These are phyloP conservation scores for Lysandra bellargus DNA, from an alignment of 2,888 invertebrate genomes.

Conservation along the genomic window DNA sequence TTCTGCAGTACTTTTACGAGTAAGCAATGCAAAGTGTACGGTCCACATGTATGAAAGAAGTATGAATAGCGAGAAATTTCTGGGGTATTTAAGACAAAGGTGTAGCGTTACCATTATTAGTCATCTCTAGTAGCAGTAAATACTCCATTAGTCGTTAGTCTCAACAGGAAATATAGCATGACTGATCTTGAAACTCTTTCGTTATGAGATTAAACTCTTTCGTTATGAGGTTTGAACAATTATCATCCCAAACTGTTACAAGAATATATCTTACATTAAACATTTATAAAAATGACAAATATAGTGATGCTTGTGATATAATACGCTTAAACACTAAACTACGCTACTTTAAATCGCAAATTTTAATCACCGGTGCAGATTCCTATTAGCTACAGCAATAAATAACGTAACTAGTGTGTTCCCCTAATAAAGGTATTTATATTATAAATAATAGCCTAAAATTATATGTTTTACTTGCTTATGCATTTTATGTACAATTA, in stretches of 20 bases:
- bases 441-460: constrained; percentile 32
- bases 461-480: constrained; percentile 32
- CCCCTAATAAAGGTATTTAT: constrained; percentile 34
- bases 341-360: background rate
- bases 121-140: background rate
- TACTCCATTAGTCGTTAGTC: background rate
- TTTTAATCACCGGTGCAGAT: constrained; percentile 15
- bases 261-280: constrained; percentile 24
- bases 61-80: background rate
- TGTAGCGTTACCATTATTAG: no score
- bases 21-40: background rate
- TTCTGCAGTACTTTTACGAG: background rate
- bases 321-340: constrained; percentile 24
- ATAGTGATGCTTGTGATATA: constrained; percentile 12
- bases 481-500: constrained; percentile 33
- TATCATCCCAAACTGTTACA: constrained; percentile 2
- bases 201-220: background rate
- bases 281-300: constrained; percentile 12
- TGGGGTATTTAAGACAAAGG: background rate
- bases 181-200: background rate
- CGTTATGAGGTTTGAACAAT: background rate
- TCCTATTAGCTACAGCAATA: constrained; percentile 25
- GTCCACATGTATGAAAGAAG: background rate
- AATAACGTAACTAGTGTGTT: constrained; percentile 27
- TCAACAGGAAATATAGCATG: background rate